These are phyloP conservation scores for Sthenelais limicola DNA, from an alignment of 2,888 invertebrate genomes.

Conservation along the genomic window DNA sequence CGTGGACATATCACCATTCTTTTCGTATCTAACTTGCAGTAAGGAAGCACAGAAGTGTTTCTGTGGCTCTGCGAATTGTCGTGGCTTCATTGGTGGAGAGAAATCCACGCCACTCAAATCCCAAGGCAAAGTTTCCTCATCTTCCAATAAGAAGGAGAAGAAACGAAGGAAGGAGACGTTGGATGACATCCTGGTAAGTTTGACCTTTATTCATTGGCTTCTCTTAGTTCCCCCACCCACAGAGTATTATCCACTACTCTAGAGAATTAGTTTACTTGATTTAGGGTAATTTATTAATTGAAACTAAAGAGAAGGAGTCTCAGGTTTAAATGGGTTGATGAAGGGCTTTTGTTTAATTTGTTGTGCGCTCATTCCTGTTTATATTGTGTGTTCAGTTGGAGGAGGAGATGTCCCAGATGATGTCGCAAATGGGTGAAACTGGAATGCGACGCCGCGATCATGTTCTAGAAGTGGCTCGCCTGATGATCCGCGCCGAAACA, in stretches of 20 bases:
- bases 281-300: too few relatives aligned
- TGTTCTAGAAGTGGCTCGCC: conserved; percentile 88
- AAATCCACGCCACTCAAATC: conserved; percentile 60
- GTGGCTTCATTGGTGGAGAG: conserved; percentile 90
- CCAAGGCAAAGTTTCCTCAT: conserved; percentile 45
- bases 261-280: too few relatives aligned
- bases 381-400: conserved; percentile 78
- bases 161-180: conserved; percentile 75
- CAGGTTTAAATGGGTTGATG: too few relatives aligned
- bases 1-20: too few relatives aligned
- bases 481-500: conserved; percentile 93
- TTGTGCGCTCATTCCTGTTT: neutral
- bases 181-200: conserved; percentile 79
- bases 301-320: too few relatives aligned
- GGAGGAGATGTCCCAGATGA: conserved; percentile 88
- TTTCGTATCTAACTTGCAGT: too few relatives aligned
- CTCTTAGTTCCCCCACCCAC: too few relatives aligned
- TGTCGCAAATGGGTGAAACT: conserved; percentile 75
- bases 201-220: too few relatives aligned
- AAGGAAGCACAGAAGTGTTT: conserved; percentile 95
- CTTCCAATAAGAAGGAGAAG: conserved; percentile 72
- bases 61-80: conserved; percentile 90
- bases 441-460: conserved; percentile 88
- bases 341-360: neutral
- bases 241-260: too few relatives aligned